These are phyloP conservation scores for Heterochromis multidens DNA, from an alignment of 2,113 vertebrate genomes.

Conservation along the genomic window DNA sequence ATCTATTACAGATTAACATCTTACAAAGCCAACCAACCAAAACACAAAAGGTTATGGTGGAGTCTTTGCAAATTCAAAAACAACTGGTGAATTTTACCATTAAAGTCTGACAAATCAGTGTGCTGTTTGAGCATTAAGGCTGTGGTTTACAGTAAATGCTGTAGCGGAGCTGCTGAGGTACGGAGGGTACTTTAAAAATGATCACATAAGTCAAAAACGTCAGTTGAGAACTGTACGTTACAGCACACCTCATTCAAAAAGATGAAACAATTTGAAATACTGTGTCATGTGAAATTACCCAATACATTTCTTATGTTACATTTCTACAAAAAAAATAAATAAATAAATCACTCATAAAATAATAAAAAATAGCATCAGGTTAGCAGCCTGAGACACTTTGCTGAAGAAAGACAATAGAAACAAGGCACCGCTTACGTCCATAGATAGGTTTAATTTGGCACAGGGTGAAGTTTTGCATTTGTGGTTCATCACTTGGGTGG, in stretches of 20 bases:
- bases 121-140: not conserved
- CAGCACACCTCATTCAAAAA: not conserved
- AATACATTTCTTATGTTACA: not conserved
- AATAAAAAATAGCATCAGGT: not conserved
- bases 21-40: not conserved
- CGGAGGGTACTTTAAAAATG: not conserved
- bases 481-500: slow-evolving; percentile 10
- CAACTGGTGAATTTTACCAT: no score
- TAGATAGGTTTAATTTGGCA: not conserved
- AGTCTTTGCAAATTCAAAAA: no score
- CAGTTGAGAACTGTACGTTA: not conserved
- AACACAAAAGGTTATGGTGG: not conserved
- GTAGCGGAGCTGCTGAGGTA: not conserved
- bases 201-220: not conserved
- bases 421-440: not conserved
- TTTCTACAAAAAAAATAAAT: not conserved
- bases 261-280: not conserved
- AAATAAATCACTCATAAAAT: no score
- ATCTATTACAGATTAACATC: not conserved
- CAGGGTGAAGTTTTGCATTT: slow-evolving; percentile 39
- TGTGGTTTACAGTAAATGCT: not conserved
- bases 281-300: not conserved
- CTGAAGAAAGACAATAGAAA: not conserved
- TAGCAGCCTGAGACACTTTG: not conserved
- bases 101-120: not conserved